Percentiles rank a stretch among this genome's conserved stretches.
Evolutionary conservation across 2,113 vertebrate species (phyloP).

Genomic region (Phyllostomus hastatus): DNA sequence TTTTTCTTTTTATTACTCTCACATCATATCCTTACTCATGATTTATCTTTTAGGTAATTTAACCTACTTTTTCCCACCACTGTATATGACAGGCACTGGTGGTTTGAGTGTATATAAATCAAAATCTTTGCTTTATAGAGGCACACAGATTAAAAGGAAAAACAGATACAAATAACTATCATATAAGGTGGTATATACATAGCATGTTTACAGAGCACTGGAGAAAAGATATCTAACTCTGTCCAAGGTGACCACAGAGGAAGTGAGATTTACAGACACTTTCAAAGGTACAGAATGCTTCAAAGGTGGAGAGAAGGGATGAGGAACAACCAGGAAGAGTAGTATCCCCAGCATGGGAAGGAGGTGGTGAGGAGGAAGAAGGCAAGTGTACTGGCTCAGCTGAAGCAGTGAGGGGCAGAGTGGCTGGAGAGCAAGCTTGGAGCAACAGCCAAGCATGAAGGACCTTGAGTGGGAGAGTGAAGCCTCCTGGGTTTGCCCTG

Average conservation of each 20-base stretch:
- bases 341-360: background rate
- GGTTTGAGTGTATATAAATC: background rate
- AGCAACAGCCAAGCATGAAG: background rate
- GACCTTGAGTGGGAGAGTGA: background rate
- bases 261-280: background rate
- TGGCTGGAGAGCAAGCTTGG: background rate
- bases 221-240: background rate
- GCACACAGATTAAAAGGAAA: background rate
- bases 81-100: background rate
- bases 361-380: background rate
- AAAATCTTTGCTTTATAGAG: background rate
- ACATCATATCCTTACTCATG: background rate
- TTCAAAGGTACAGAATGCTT: background rate
- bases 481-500: background rate
- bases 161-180: background rate
- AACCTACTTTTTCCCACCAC: background rate
- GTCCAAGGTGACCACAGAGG: background rate
- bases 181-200: background rate
- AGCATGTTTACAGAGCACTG: no score
- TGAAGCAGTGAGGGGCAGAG: fast-evolving
- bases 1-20: background rate
- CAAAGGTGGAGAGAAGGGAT: background rate
- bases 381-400: background rate
- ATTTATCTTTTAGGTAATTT: background rate
- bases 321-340: background rate